These are phyloP conservation scores for Biston stratarius DNA, from an alignment of 2,888 invertebrate species.

Conservation along the genomic window DNA sequence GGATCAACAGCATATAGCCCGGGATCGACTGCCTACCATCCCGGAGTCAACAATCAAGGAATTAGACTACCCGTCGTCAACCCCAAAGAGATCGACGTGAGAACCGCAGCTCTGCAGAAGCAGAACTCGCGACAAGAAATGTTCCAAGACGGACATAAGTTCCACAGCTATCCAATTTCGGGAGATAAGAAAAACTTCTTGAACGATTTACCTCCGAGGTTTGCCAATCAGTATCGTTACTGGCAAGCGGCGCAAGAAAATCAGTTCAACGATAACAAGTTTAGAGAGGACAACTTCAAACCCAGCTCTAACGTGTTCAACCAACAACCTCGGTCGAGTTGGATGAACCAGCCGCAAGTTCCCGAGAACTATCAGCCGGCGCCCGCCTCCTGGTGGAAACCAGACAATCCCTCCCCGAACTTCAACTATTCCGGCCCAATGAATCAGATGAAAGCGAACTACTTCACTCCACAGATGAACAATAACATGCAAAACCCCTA, in stretches of 20 bases:
- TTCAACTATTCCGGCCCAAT: slow-evolving; percentile 59
- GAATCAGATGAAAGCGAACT: slow-evolving; percentile 63
- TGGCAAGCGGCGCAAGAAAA: slow-evolving; percentile 76
- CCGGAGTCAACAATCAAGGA: slow-evolving; percentile 59
- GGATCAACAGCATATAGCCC: slow-evolving; percentile 59
- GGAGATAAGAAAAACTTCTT: slow-evolving; percentile 80
- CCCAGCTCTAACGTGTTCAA: slow-evolving; percentile 49
- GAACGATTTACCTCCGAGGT: slow-evolving; percentile 77
- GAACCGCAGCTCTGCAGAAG: slow-evolving; percentile 80
- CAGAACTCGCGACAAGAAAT: slow-evolving; percentile 75
- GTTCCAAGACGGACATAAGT: slow-evolving; percentile 73
- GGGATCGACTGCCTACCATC: slow-evolving; percentile 50
- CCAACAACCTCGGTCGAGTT: slow-evolving; percentile 53
- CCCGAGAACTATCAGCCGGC: slow-evolving; percentile 55
- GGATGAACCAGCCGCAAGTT: slow-evolving; percentile 50
- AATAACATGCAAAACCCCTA: slow-evolving; percentile 63
- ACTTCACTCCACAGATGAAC: slow-evolving; percentile 60
- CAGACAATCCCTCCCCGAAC: slow-evolving; percentile 58
- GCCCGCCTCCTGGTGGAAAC: slow-evolving; percentile 73
- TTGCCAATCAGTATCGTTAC: slow-evolving; percentile 80
- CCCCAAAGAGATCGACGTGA: slow-evolving; percentile 82
- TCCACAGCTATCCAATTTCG: slow-evolving; percentile 73
- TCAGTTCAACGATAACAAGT: slow-evolving; percentile 73
- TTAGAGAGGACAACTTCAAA: slow-evolving; percentile 70
- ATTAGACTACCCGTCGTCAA: slow-evolving; percentile 80